phyloP scores from a whole-genome alignment of 2,113 vertebrate genomes.

The Corapipo altera region DNA sequence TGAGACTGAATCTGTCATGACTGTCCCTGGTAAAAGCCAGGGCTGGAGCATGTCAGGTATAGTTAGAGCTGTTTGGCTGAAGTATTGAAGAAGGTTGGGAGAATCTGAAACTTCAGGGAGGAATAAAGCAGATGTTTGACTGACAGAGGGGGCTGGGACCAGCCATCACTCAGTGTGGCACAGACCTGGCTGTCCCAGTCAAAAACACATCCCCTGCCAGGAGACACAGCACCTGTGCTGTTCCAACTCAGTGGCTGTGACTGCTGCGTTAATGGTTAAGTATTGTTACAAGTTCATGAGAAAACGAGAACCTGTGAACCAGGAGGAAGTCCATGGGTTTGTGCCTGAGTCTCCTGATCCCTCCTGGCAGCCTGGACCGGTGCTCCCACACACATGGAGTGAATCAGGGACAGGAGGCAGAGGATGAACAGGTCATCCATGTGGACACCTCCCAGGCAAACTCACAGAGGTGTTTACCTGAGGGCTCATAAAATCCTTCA shows the following conservation, averaged over 20 bases:
- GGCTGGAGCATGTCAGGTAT: neutral
- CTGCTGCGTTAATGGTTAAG: neutral
- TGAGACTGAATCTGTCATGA: neutral
- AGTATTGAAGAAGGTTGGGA: accelerated
- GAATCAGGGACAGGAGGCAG: neutral
- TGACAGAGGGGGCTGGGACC: neutral
- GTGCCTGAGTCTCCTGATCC: neutral
- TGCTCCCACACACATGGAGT: accelerated
- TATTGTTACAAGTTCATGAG: neutral
- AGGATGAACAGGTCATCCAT: neutral
- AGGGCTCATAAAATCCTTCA: neutral
- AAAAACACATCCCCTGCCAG: neutral
- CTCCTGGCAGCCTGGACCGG: neutral
- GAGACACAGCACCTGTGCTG: neutral
- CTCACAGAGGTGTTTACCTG: neutral
- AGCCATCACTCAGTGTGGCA: accelerated
- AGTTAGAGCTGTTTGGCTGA: neutral
- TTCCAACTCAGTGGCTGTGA: neutral
- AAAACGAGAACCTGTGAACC: neutral
- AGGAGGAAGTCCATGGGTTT: neutral
- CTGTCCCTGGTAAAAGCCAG: neutral
- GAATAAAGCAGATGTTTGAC: neutral
- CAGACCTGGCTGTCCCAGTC: neutral
- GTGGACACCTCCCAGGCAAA: neutral
- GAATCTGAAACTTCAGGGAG: neutral